Evolutionary conservation across 2,113 vertebrate genomes (phyloP), one percentile per base, ranked within the genome.

Genomic region (Physeter macrocephalus): DNA sequence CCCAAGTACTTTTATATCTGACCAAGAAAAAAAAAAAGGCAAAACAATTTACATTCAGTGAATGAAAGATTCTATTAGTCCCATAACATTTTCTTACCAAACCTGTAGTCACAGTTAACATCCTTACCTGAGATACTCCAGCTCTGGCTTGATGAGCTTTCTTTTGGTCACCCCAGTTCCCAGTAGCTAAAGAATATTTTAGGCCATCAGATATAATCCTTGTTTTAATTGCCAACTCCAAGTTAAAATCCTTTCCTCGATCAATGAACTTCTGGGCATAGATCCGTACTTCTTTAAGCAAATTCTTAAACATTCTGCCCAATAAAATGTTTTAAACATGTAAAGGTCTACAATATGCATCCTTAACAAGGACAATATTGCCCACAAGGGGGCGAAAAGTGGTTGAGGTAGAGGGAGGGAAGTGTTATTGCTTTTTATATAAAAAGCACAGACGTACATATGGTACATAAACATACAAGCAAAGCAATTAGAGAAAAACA

Each of bases 181-280:
- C 99, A 6, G 99, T 99, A 85, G 99, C 99, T 95, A 99, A 97
- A 0, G 99, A 99, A 67, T 99, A 99, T 96, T 99, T 99, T 82
- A 99, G 98, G 23, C 99, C 99, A 0, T 99, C 99, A 0, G 99
- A 99, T 99, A 99, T 99, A 96, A 99, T 99, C 64, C 99, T 98
- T 8, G 99, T 99, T 98, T 99, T 99, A 97, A 99, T 99, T 94
- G 99, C 99, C 92, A 99, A 97, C 96, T 99, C 99, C 98, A 99
- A 98, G 93, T 99, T 99, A 98, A 99, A 99, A 98, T 99, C 99
- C 74, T 99, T 99, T 81, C 99, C 99, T 97, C 99, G 93, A 98
- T 99, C 99, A 90, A 99, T 99, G 97, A 99, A 99, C 98, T 99
- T 99, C 94, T 99, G 99, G 43, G 99, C 99, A 36, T 99, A 99